phyloP scores from a whole-genome alignment of 2,888 invertebrate genomes.

The Sceliomorpha sp. region DNA sequence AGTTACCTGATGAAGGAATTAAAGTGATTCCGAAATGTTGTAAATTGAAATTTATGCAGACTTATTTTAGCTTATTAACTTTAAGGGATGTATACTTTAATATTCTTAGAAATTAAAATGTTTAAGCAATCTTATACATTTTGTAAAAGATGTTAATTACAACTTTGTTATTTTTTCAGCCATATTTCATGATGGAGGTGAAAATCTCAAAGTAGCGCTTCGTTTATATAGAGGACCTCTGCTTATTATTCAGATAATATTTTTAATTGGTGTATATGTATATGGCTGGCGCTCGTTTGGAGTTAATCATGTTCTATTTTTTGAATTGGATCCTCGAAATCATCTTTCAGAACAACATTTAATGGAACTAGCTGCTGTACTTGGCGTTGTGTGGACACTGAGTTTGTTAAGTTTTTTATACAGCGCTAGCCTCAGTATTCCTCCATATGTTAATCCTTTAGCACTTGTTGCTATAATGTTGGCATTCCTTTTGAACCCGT shows the following conservation, averaged over 20 bases:
- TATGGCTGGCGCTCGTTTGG: slow-evolving; percentile 99
- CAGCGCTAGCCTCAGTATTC: slow-evolving; percentile 91
- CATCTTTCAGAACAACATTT: slow-evolving; percentile 96
- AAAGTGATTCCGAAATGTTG: too few relatives aligned
- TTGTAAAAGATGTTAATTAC: too few relatives aligned
- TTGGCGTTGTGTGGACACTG: slow-evolving; percentile 96
- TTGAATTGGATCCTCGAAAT: slow-evolving; percentile 97
- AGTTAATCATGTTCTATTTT: slow-evolving; percentile 98
- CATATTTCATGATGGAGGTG: slow-evolving; percentile 87
- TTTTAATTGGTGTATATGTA: slow-evolving; percentile 96
- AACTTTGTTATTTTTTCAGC: too few relatives aligned
- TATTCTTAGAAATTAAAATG: too few relatives aligned
- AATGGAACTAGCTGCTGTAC: slow-evolving; percentile 95
- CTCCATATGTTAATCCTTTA: slow-evolving; percentile 95
- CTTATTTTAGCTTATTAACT: too few relatives aligned
- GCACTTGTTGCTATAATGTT: slow-evolving; percentile 90
- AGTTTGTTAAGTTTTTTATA: slow-evolving; percentile 92
- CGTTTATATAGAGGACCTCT: slow-evolving; percentile 96
- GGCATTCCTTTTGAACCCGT: slow-evolving; percentile 94
- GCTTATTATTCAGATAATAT: slow-evolving; percentile 94
- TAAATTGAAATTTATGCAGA: too few relatives aligned
- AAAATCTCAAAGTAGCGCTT: slow-evolving; percentile 92
- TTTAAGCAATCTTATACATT: too few relatives aligned
- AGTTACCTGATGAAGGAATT: too few relatives aligned
- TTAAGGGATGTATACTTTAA: too few relatives aligned